Evolutionary conservation across 2,113 vertebrate genomes (phyloP).

Genomic region (Archilochus colubris): DNA sequence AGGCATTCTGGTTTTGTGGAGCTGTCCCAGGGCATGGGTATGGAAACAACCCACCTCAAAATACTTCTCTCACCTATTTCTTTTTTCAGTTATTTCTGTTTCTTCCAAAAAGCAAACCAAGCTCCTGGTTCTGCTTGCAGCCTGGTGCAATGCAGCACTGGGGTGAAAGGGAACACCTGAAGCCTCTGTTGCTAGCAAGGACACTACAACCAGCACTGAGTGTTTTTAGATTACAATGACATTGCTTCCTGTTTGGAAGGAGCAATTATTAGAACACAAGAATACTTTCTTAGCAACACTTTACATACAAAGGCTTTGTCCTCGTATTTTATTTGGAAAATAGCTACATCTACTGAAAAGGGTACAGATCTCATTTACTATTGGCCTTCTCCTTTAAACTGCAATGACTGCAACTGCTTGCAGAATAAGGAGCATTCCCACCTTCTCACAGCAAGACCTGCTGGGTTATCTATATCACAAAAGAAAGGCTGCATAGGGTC

Average conservation of each 20-base stretch:
- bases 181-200: neutral
- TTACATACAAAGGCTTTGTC: neutral
- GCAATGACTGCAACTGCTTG: neutral
- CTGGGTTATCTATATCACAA: neutral
- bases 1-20: neutral
- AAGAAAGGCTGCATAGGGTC: neutral
- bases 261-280: neutral
- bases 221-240: neutral
- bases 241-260: neutral
- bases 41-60: neutral
- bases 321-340: neutral
- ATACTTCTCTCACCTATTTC: neutral
- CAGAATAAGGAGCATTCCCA: neutral
- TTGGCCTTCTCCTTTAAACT: neutral
- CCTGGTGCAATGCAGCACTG: neutral
- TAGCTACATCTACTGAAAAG: neutral
- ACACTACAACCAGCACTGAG: fast-evolving
- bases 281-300: neutral
- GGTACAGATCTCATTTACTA: neutral
- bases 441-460: neutral
- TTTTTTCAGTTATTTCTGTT: neutral
- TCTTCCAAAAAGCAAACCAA: neutral
- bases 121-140: neutral
- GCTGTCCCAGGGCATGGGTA: fast-evolving
- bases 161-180: neutral